Base-by-base conservation (phyloP, 2,797 vertebrate species). In the Dipus sagitta region DNA sequence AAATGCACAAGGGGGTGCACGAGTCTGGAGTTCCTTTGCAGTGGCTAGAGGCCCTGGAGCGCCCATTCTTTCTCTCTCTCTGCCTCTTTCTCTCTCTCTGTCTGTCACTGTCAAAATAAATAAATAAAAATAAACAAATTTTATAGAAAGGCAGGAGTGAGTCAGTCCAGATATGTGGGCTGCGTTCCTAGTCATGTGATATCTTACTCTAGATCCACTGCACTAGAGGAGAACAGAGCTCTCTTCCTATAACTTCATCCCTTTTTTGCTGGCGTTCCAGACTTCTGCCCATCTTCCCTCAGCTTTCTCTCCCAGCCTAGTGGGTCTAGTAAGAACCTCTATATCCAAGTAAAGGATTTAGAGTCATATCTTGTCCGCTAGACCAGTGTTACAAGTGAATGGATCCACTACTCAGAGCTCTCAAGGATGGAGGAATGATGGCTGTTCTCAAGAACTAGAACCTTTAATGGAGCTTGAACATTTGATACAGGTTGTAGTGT, bases 321-420 rank as follows among this genome's bases (percentile, higher is more conserved):
- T 64, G 75, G 65, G 74, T 1, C 24, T 28, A 28, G 14, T 28
- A 52, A 62, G 74, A 30, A 13, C 64, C 70, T 86, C 21, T 85
- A 78, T 65, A 34, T 82, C 81, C n/a, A 85, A 38, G 54, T 62
- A 52, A 84, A 92, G 65, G 60, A 88, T 64, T 82, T 17, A 12
- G 7, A 89, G 32, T 70, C 64, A n/a, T 15, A 70, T 30, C 75
- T 34, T 60, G 54, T 58, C 12, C 64, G 93, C 42, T 62, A 65
- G 84, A 6, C 82, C 76, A 62, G 47, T 80, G 13, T 65, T 70
- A 87, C 26, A 86, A 60, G 60, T 67, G 52, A 54, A 14, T 54
- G 67, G 2, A 1, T 64, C 54, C 76, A 71, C 4, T 76, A 42
- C 77, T 38, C 15, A 65, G 52, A 83, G 76, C 20, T 32, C 58